A percentile compares a stretch with the other conserved stretches of the same genome.
phyloP scores from a whole-genome alignment of 2,888 invertebrate genomes.

The Amphipyra tragopoginis region DNA sequence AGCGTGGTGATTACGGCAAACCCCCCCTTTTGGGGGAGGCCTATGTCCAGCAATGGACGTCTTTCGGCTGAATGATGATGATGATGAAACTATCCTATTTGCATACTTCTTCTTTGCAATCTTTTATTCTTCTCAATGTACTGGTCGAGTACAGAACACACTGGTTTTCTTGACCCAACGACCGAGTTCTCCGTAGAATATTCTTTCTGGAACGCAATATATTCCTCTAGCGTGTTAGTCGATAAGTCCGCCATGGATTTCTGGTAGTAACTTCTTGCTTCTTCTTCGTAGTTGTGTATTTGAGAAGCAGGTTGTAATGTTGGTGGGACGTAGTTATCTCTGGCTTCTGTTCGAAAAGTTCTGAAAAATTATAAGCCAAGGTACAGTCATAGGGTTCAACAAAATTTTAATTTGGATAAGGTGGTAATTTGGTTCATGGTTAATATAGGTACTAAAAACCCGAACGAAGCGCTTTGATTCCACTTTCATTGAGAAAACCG shows the following conservation, averaged over 20 bases:
- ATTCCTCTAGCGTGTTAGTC: slow-evolving; percentile 67
- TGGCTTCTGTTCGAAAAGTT: slow-evolving; percentile 79
- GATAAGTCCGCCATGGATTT: slow-evolving; percentile 64
- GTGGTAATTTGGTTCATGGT: too few relatives aligned
- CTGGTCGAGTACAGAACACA: slow-evolving; percentile 75
- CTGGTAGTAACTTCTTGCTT: slow-evolving; percentile 70
- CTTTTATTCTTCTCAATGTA: slow-evolving; percentile 73
- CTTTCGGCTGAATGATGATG: too few relatives aligned
- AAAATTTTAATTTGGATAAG: too few relatives aligned
- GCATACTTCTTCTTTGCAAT: slow-evolving; percentile 59
- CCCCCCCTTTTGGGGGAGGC: too few relatives aligned
- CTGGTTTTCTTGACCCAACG: slow-evolving; percentile 74
- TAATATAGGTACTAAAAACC: too few relatives aligned
- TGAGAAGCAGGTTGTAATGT: slow-evolving; percentile 63
- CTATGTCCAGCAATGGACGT: too few relatives aligned
- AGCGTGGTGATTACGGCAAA: too few relatives aligned
- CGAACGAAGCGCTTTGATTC: too few relatives aligned
- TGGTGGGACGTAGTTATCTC: slow-evolving; percentile 75
- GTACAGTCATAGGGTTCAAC: too few relatives aligned
- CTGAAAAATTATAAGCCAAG: slow-evolving; percentile 62
- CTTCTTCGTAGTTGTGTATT: slow-evolving; percentile 73
- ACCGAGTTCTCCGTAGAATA: slow-evolving; percentile 73
- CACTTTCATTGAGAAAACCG: too few relatives aligned
- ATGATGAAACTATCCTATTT: slow-evolving; percentile 36
- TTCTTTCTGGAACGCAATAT: slow-evolving; percentile 54